Evolutionary conservation across 2,797 vertebrate genomes (phyloP).

Genomic region (Cryptoprocta ferox): DNA sequence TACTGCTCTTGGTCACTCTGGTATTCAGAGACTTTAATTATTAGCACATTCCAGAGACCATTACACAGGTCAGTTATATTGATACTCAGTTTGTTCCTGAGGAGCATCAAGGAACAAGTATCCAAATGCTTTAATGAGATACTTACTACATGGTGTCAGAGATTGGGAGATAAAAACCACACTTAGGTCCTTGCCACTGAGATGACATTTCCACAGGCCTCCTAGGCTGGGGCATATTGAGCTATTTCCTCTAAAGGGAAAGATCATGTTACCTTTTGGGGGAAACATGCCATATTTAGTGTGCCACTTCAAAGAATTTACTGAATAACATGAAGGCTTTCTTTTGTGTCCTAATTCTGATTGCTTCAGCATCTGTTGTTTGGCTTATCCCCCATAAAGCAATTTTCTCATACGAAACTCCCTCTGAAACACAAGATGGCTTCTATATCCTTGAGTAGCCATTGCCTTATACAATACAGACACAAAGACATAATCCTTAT

Average conservation of each 20-base stretch:
- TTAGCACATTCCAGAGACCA: neutral
- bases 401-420: neutral
- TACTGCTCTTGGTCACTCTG: neutral
- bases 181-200: neutral
- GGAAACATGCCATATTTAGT: neutral
- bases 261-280: neutral
- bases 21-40: neutral
- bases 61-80: neutral
- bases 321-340: neutral
- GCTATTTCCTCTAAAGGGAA: neutral
- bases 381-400: constrained; percentile 28
- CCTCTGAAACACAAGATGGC: neutral
- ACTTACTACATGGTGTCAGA: neutral
- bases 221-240: neutral
- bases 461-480: neutral
- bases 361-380: constrained; percentile 26
- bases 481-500: neutral
- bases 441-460: constrained; percentile 9
- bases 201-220: neutral
- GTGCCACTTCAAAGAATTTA: neutral
- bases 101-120: neutral
- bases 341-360: constrained; percentile 3
- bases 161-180: neutral
- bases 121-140: neutral
- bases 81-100: neutral